Conservation (phyloP, 2,888 invertebrate genomes). For the Microchrysa polita region DNA sequence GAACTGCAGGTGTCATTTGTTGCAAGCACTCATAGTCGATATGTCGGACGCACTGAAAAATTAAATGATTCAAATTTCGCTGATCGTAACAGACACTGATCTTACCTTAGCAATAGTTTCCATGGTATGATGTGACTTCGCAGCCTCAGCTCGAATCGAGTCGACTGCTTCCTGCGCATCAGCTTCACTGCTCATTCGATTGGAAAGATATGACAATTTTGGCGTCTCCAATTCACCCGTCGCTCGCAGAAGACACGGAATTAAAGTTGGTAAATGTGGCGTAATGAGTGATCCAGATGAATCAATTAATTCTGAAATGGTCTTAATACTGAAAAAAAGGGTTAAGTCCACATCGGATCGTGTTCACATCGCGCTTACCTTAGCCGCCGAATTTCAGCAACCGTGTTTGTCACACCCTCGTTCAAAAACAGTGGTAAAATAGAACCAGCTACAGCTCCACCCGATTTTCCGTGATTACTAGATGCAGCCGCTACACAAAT, state of each 20-base stretch:
- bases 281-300: conserved; percentile 81
- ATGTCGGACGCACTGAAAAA: conserved; percentile 71
- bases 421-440: conserved; percentile 85
- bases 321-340: conserved; percentile 73
- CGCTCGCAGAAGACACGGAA: conserved; percentile 85
- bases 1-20: conserved; percentile 80
- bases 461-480: conserved; percentile 75
- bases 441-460: conserved; percentile 75
- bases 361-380: conserved; percentile 66
- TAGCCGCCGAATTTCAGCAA: conserved; percentile 80
- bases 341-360: neutral
- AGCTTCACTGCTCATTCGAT: conserved; percentile 73
- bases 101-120: conserved; percentile 83
- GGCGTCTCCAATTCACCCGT: conserved; percentile 87
- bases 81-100: too few species aligned
- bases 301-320: conserved; percentile 85
- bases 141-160: conserved; percentile 80
- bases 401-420: conserved; percentile 80
- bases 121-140: conserved; percentile 86
- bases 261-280: conserved; percentile 81
- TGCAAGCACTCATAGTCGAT: conserved; percentile 81
- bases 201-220: conserved; percentile 82
- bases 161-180: conserved; percentile 82
- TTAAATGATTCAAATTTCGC: neutral
- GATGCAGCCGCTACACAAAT: conserved; percentile 78